These are phyloP conservation scores for Sebastes fasciatus DNA, from an alignment of 2,113 vertebrate species.

Conservation along the genomic window DNA sequence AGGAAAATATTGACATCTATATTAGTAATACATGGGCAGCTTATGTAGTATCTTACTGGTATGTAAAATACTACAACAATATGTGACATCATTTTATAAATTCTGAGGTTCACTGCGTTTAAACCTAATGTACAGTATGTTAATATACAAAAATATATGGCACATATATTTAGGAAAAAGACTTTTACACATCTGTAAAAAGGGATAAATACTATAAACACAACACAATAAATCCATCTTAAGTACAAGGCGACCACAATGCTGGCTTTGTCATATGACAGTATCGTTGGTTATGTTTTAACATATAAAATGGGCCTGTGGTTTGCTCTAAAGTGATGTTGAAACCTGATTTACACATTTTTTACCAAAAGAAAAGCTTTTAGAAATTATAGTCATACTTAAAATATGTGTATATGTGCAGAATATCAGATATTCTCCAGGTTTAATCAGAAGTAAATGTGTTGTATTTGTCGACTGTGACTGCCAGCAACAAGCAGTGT, in stretches of 20 bases:
- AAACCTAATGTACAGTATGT: constrained; percentile 60
- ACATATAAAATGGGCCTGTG: background rate
- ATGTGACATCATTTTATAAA: constrained; percentile 19
- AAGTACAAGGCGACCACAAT: constrained; percentile 25
- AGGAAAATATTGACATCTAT: constrained; percentile 36
- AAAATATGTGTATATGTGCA: constrained; percentile 10
- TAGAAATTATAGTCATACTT: background rate
- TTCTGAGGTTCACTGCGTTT: constrained; percentile 45
- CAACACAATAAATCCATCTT: constrained; percentile 40
- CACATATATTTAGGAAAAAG: constrained; percentile 53
- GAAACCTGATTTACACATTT: constrained; percentile 31
- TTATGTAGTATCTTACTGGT: constrained; percentile 1
- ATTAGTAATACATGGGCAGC: constrained; percentile 33
- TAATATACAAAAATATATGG: constrained; percentile 79
- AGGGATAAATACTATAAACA: constrained; percentile 75
- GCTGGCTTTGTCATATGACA: constrained; percentile 29
- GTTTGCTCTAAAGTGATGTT: background rate
- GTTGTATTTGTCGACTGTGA: constrained; percentile 3
- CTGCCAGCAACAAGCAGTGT: background rate
- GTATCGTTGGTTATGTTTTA: constrained; percentile 9
- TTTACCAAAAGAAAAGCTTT: background rate
- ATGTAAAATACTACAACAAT: constrained; percentile 30
- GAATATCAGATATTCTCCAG: constrained; percentile 18
- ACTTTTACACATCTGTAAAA: constrained; percentile 60
- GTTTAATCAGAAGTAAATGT: constrained; percentile 14